Evolutionary conservation across 1,140 invertebrate species (phyloP).

Genomic region (Carposina sasakii): DNA sequence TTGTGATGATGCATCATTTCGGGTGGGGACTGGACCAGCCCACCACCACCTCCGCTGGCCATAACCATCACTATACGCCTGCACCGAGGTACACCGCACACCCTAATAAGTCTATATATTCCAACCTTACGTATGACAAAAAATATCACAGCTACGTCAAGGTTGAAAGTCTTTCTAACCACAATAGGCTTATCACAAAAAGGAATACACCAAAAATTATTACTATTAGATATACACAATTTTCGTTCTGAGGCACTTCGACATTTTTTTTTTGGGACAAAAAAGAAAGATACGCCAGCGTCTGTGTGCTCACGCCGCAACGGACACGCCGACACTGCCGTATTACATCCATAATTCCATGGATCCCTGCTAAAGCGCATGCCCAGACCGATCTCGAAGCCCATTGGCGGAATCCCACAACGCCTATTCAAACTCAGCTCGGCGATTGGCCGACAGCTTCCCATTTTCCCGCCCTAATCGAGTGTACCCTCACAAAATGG

Average conservation of each 20-base stretch:
- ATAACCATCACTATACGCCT: constrained; percentile 69
- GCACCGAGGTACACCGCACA: too few species aligned
- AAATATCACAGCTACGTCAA: too few species aligned
- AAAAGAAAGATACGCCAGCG: constrained; percentile 31
- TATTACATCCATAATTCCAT: constrained; percentile 66
- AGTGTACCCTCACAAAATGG: constrained; percentile 64
- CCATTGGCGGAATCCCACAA: constrained; percentile 49
- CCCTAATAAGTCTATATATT: too few species aligned
- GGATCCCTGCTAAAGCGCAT: constrained; percentile 67
- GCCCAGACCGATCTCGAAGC: constrained; percentile 36
- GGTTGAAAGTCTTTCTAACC: too few species aligned
- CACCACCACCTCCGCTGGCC: constrained; percentile 64
- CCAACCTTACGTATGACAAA: too few species aligned
- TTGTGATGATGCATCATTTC: constrained; percentile 67
- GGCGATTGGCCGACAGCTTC: constrained; percentile 43
- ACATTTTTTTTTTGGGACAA: constrained; percentile 50
- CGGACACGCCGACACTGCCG: constrained; percentile 67
- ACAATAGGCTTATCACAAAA: constrained; percentile 23
- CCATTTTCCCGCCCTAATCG: constrained; percentile 59
- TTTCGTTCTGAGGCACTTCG: constrained; percentile 55
- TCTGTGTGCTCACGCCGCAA: constrained; percentile 47
- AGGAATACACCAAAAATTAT: constrained; percentile 30
- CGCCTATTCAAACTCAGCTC: constrained; percentile 45
- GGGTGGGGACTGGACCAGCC: constrained; percentile 68
- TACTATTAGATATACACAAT: constrained; percentile 38